Percentiles rank a stretch among this genome's conserved stretches.
phyloP scores from a whole-genome alignment of 2,113 vertebrate genomes.

The Apodemus sylvaticus region DNA sequence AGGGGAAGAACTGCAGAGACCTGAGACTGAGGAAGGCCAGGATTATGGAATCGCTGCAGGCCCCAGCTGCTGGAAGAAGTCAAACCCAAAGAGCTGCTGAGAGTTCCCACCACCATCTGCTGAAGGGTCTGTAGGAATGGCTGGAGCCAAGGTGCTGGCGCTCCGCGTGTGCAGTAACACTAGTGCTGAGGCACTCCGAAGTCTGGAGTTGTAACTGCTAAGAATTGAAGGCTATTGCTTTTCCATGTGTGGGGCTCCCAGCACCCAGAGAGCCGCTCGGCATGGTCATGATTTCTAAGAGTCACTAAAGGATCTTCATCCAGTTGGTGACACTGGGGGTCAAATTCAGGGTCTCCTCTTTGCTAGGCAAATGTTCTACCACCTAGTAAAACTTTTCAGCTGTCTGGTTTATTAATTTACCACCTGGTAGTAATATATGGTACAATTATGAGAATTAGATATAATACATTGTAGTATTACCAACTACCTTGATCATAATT shows the following conservation, averaged over 20 bases:
- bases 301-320: neutral
- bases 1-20: neutral
- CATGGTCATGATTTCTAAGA: neutral
- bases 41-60: neutral
- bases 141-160: neutral
- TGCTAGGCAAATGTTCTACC: neutral
- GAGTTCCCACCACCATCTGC: too few species aligned
- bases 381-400: too few species aligned
- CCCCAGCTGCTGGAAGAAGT: neutral
- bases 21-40: neutral
- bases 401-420: neutral
- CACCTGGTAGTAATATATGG: neutral
- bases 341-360: neutral
- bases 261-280: too few species aligned
- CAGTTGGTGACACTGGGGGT: neutral
- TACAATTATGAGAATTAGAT: conserved; percentile 8
- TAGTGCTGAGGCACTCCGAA: neutral
- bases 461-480: neutral
- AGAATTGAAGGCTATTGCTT: neutral
- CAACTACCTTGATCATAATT: neutral
- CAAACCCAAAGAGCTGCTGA: neutral
- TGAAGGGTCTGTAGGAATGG: neutral
- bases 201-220: neutral
- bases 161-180: too few species aligned
- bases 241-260: neutral